Base-by-base conservation (phyloP, 23 tunicate species). In the Styela clava region DNA sequence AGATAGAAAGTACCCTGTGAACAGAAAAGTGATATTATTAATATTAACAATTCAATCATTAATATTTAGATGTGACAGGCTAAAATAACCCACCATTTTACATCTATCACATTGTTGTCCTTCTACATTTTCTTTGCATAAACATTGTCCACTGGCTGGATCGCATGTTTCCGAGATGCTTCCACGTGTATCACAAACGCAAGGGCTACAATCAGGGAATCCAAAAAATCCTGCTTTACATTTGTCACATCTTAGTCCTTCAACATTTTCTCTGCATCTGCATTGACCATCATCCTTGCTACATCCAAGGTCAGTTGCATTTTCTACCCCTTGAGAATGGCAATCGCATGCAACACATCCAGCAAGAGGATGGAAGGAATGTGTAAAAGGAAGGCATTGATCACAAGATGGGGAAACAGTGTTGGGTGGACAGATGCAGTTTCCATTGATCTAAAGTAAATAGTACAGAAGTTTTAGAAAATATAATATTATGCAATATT, bases 361-460 rank as follows among this genome's bases (percentile, higher is more conserved):
- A 16, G 69, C 62, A 19, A 91, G 30, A 18, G 86, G 94, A 79
- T 95, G 87, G 79, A 83, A 95, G 24, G 97, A 87, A 79, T 95
- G 95, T 44, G 93, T 87, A 83, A 84, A 80, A 2, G 97, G 92
- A 19, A 31, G 61, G 89, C 99, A 95, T 16, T 61, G 21, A 51
- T 67, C 44, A 72, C 99, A 95, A 23, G 68, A 91, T 3, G 97
- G 92, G 23, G 56, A 21, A 2, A 83, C 78, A 2, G 99, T 95
- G 83, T 95, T 95, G 22, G 87, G 84, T 35, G 99, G 99, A 68
- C 99, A 95, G 51, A 95, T 92, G 74, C 99, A 95, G 35, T 83
- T 82, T 28, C 99, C 99, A 56, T 77, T 94, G 18, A 74, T 73
- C 91, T 91, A 35, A 16, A 68, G 12, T 24, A 79, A 84, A 61